phyloP scores from a whole-genome alignment of 2,797 vertebrate species.

The Acanthurus tractus region DNA sequence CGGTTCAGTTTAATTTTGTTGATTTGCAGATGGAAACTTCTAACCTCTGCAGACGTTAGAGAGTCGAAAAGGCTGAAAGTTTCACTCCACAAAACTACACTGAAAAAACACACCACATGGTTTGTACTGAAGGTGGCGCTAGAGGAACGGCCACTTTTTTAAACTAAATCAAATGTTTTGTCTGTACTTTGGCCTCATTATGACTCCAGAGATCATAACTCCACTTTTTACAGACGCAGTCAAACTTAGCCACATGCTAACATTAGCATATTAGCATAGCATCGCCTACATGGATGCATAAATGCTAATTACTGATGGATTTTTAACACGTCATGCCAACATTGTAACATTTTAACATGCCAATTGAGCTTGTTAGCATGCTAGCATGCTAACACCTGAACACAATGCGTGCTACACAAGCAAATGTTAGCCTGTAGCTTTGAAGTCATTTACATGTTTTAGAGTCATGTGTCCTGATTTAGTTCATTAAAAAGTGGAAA shows the following conservation, averaged over 20 bases:
- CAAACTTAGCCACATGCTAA: background rate
- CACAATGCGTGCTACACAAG: background rate
- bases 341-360: background rate
- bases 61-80: background rate
- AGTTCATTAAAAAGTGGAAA: too few relatives aligned
- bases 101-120: background rate
- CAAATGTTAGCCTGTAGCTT: slow-evolving; percentile 6
- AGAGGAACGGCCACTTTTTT: background rate
- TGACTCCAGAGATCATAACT: too few relatives aligned
- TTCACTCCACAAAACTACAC: background rate
- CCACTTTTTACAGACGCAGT: too few relatives aligned
- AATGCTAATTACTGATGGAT: too few relatives aligned
- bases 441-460: background rate
- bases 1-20: background rate
- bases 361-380: background rate
- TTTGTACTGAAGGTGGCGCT: background rate
- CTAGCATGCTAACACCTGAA: background rate
- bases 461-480: background rate
- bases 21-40: background rate
- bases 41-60: background rate
- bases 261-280: background rate
- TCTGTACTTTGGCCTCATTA: background rate
- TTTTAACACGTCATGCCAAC: background rate
- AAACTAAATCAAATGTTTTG: background rate
- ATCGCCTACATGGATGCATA: background rate